Evolutionary conservation across 2,888 invertebrate species (phyloP).

Genomic region (Biston betularia): DNA sequence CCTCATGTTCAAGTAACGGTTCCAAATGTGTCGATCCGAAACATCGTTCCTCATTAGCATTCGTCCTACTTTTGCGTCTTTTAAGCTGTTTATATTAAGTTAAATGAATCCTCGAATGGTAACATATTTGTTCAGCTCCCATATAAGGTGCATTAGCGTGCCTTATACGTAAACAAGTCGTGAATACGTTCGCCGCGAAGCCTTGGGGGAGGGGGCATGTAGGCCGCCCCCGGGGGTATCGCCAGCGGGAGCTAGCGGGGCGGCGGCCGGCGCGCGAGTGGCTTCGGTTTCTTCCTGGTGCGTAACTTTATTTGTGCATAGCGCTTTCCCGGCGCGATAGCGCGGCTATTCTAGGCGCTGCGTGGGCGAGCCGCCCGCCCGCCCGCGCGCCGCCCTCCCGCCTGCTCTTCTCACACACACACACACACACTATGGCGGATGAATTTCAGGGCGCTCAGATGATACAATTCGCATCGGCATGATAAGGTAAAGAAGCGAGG

Average conservation of each 20-base stretch:
- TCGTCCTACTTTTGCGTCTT: slow-evolving; percentile 55
- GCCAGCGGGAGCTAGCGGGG: slow-evolving; percentile 47
- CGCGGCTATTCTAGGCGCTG: slow-evolving; percentile 78
- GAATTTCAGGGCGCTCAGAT: slow-evolving; percentile 53
- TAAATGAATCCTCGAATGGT: slow-evolving; percentile 74
- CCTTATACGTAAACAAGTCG: slow-evolving; percentile 82
- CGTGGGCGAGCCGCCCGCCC: slow-evolving; percentile 63
- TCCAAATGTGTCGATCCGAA: slow-evolving; percentile 1
- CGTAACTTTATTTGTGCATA: slow-evolving; percentile 81
- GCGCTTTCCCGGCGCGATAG: slow-evolving; percentile 78
- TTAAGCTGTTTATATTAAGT: slow-evolving; percentile 56
- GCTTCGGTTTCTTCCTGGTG: slow-evolving; percentile 74
- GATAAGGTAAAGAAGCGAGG: slow-evolving; percentile 32
- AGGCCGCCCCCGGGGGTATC: background rate
- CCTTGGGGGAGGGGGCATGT: slow-evolving; percentile 47
- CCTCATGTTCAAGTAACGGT: background rate
- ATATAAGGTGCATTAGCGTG: slow-evolving; percentile 67
- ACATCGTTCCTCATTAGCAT: slow-evolving; percentile 32
- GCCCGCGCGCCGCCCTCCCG: slow-evolving; percentile 47
- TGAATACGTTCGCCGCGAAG: slow-evolving; percentile 78
- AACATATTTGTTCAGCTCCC: slow-evolving; percentile 71
- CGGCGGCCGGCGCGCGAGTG: slow-evolving; percentile 59
- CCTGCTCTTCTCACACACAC: slow-evolving; percentile 43
- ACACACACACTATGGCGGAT: slow-evolving; percentile 39
- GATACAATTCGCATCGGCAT: slow-evolving; percentile 60